Evolutionary conservation across 2,888 invertebrate genomes (phyloP), one percentile per base, ranked within the genome.

Genomic region (Vanessa cardui): DNA sequence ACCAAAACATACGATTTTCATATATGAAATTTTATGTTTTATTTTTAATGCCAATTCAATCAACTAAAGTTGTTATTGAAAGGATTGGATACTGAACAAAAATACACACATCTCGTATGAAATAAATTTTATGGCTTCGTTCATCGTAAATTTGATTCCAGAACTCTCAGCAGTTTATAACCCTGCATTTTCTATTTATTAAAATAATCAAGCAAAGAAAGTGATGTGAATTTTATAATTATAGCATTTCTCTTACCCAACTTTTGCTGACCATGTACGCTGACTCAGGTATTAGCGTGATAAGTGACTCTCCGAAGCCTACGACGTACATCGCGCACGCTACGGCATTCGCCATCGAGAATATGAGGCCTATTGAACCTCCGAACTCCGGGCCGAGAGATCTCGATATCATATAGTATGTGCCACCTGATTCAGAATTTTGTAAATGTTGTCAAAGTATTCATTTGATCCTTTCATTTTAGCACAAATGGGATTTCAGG

Each of bases 241-340:
- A 4, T 3, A 47, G 47, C 18, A 18, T 47, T 16, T 47, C 47
- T 47, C 90, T 79, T 66, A 92, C 92, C 92, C 92, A 92, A 66
- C 83, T 85, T 77, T 86, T 88, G 84, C 83, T 84, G 77, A 92
- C 89, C 85, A 92, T 90, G 45, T 88, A 88, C 0, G 87, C 85
- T 0, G 85, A 78, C 75, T 88, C 89, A 0, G 92, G 92, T 74
- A 97, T 89, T 58, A 97, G 94, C 72, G 96, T 95, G 73, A 95
- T 94, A 86, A 97, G 94, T 0, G 98, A 97, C 87, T 99, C 99
- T 70, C 98, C 97, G 84, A 99, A 99, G 4, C 99, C 99, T n/a
- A 99, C 99, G 7, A 98, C 97, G 84, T 99, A 99, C 98, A 99
- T 98, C 60, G 98, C 97, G 80, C 98, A 98, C 0, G 98, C 98